A percentile compares a stretch with the other conserved stretches of the same genome.
phyloP scores from a whole-genome alignment of 1,140 invertebrate species.

The Helicoverpa armigera region DNA sequence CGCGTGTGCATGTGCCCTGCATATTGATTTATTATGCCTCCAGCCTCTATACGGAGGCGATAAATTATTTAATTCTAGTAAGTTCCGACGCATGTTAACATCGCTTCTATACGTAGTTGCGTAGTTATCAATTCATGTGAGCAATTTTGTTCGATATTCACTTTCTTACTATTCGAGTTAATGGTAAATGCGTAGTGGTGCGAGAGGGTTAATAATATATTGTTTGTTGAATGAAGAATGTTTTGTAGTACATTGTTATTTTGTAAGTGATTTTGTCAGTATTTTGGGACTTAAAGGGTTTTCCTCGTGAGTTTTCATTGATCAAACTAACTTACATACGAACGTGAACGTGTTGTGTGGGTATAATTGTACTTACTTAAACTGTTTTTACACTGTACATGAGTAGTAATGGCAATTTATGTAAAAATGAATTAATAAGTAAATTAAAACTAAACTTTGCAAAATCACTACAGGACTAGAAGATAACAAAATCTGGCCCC shows the following conservation, averaged over 20 bases:
- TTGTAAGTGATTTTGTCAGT: too few relatives aligned
- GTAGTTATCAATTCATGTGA: slow-evolving; percentile 42
- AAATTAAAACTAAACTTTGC: too few relatives aligned
- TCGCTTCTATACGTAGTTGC: slow-evolving; percentile 39
- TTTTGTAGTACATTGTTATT: not conserved
- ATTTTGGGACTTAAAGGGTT: too few relatives aligned
- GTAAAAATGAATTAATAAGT: too few relatives aligned
- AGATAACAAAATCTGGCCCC: too few relatives aligned
- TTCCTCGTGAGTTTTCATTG: too few relatives aligned
- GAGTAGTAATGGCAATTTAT: too few relatives aligned
- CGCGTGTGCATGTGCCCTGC: slow-evolving; percentile 81
- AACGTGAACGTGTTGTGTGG: too few relatives aligned
- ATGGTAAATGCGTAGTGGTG: not conserved
- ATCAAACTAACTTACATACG: too few relatives aligned
- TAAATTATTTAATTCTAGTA: slow-evolving; percentile 84
- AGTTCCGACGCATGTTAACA: slow-evolving; percentile 73
- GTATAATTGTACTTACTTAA: too few relatives aligned
- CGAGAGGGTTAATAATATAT: slow-evolving; percentile 1
- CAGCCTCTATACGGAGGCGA: slow-evolving; percentile 71
- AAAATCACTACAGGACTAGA: too few relatives aligned
- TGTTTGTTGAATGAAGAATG: not conserved
- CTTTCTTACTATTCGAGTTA: not conserved
- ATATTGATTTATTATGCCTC: slow-evolving; percentile 84
- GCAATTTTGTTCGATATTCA: slow-evolving; percentile 19
- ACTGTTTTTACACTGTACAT: too few relatives aligned